phyloP scores from a whole-genome alignment of 2,113 vertebrate genomes.

The Callopanchax toddi region DNA sequence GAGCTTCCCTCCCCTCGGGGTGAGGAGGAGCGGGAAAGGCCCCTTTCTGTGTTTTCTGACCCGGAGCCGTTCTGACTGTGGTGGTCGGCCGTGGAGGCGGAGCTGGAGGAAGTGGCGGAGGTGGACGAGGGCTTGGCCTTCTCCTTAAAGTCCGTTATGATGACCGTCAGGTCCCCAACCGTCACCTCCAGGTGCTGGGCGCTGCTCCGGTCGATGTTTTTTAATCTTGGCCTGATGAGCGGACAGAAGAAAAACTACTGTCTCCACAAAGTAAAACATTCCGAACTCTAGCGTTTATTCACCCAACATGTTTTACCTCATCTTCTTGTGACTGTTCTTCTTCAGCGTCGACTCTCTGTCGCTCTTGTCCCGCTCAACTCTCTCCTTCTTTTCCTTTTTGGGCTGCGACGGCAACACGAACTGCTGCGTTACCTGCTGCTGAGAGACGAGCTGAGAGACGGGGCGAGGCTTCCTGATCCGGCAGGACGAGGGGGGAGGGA shows the following conservation, averaged over 20 bases:
- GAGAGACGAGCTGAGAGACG: constrained; percentile 96
- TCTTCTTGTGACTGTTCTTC: constrained; percentile 99
- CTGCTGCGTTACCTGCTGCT: constrained; percentile 98
- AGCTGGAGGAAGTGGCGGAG: constrained; percentile 76
- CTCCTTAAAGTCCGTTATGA: constrained; percentile 99
- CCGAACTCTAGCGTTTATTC: too few species aligned
- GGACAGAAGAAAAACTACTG: not conserved
- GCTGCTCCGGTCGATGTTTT: constrained; percentile 99
- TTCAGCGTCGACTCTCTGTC: constrained; percentile 94
- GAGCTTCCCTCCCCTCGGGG: constrained; percentile 92
- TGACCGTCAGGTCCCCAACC: constrained; percentile 98
- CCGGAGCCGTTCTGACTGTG: constrained; percentile 97
- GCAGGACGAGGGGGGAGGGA: not conserved
- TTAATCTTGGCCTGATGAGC: constrained; percentile 91
- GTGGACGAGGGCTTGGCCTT: constrained; percentile 94
- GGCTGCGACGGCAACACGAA: constrained; percentile 95
- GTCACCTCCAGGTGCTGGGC: constrained; percentile 99
- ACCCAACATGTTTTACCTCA: too few species aligned
- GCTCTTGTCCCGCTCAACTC: constrained; percentile 94
- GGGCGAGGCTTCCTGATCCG: constrained; percentile 94
- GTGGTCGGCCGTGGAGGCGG: constrained; percentile 78
- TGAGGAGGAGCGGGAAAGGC: constrained; percentile 92
- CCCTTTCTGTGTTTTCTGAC: constrained; percentile 94
- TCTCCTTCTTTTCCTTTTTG: constrained; percentile 98
- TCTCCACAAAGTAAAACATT: too few species aligned